These are phyloP conservation scores for Noctua comes DNA, from an alignment of 2,888 invertebrate species.

Conservation along the genomic window DNA sequence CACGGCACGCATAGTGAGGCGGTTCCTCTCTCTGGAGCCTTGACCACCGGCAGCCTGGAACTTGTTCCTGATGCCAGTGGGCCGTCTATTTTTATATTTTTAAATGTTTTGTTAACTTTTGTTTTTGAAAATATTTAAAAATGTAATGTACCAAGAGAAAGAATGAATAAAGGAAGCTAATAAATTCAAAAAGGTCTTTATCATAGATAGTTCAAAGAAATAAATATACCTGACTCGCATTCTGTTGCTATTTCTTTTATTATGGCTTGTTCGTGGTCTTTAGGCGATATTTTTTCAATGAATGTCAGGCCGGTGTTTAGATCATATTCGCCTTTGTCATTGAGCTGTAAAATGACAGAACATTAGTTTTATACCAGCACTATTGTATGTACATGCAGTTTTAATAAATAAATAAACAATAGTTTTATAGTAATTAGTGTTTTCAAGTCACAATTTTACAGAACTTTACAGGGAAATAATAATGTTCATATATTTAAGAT, in stretches of 20 bases:
- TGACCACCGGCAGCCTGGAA: no score
- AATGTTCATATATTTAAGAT: background rate
- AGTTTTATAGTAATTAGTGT: background rate
- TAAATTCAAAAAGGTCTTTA: background rate
- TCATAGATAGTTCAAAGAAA: background rate
- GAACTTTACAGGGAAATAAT: no score
- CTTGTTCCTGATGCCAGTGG: no score
- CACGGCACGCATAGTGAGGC: no score
- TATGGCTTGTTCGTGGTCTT: background rate
- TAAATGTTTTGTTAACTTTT: no score
- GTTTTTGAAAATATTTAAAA: no score
- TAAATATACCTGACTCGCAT: slow-evolving; percentile 33
- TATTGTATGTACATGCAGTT: no score
- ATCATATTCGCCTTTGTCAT: slow-evolving; percentile 24
- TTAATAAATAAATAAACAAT: no score
- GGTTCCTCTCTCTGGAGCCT: no score
- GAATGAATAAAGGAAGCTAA: no score
- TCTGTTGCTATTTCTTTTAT: slow-evolving; percentile 7
- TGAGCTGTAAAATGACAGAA: slow-evolving; percentile 7
- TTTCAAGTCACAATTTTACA: background rate
- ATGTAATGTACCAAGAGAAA: no score
- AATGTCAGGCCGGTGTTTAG: background rate
- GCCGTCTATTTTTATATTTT: no score
- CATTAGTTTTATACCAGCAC: background rate
- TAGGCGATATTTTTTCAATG: background rate